Percentiles rank a stretch among this genome's conserved stretches.
Conservation (phyloP, 2,888 invertebrate genomes). For the Perithous albicinctus region DNA sequence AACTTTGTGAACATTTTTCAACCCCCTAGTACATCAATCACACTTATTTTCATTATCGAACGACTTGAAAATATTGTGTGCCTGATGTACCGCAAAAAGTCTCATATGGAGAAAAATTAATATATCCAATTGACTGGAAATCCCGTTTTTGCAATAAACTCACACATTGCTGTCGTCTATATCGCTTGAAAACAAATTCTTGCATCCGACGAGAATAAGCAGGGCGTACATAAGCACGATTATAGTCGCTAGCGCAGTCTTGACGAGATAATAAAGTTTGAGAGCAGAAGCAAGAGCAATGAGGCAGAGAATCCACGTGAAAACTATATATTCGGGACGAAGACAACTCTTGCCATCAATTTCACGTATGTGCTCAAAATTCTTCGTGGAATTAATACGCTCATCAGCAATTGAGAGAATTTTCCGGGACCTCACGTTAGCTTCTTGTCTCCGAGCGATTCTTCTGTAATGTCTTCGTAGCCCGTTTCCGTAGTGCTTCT, state of each 20-base stretch:
- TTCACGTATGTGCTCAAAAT: background rate
- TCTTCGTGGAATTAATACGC: slow-evolving; percentile 36
- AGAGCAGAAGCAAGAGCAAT: slow-evolving; percentile 96
- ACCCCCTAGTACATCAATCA: too few relatives aligned
- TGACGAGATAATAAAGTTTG: slow-evolving; percentile 94
- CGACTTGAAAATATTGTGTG: too few relatives aligned
- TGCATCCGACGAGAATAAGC: slow-evolving; percentile 88
- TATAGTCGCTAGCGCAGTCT: slow-evolving; percentile 91
- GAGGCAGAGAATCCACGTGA: slow-evolving; percentile 96
- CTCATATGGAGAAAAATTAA: background rate
- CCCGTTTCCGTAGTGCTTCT: slow-evolving; percentile 71
- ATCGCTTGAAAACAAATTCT: slow-evolving; percentile 84
- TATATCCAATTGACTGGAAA: background rate
- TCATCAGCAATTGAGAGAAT: slow-evolving; percentile 55
- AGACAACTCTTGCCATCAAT: slow-evolving; percentile 85
- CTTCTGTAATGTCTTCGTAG: slow-evolving; percentile 62
- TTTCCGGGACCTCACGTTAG: slow-evolving; percentile 62
- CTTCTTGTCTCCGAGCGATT: slow-evolving; percentile 55
- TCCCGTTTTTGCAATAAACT: slow-evolving; percentile 74
- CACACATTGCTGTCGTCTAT: slow-evolving; percentile 80
- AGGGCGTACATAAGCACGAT: slow-evolving; percentile 91
- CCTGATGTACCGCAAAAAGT: too few relatives aligned
- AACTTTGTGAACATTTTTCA: too few relatives aligned
- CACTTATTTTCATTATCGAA: too few relatives aligned
- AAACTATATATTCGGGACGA: slow-evolving; percentile 95